These are phyloP conservation scores for Dasypogon diadema DNA, from an alignment of 2,888 invertebrate species.

Conservation along the genomic window DNA sequence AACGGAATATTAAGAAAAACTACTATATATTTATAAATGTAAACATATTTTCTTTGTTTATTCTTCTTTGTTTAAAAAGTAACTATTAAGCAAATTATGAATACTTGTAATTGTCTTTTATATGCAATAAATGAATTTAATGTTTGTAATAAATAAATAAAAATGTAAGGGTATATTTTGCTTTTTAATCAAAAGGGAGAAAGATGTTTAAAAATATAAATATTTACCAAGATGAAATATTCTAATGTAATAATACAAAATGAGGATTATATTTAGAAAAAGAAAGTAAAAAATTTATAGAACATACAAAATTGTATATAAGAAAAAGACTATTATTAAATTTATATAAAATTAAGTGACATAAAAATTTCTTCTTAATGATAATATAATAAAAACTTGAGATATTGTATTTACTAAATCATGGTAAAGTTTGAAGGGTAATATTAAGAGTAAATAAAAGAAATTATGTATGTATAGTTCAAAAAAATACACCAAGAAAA, in stretches of 20 bases:
- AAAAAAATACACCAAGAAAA: slow-evolving; percentile 39
- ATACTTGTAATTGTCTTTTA: slow-evolving; percentile 41
- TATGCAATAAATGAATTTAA: slow-evolving; percentile 47
- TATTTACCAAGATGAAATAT: slow-evolving; percentile 23
- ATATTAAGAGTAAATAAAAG: slow-evolving; percentile 36
- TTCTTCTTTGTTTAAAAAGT: slow-evolving; percentile 12
- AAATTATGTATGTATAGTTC: neutral
- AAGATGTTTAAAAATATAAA: slow-evolving; percentile 30
- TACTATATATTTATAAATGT: slow-evolving; percentile 44
- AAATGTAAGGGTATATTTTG: slow-evolving; percentile 35
- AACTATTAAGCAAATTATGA: slow-evolving; percentile 19
- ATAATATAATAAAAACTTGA: slow-evolving; percentile 52
- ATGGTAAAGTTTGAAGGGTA: slow-evolving; percentile 12
- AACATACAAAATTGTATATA: slow-evolving; percentile 39
- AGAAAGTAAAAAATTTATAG: slow-evolving; percentile 32
- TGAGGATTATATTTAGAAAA: slow-evolving; percentile 41
- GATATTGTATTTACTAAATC: slow-evolving; percentile 43
- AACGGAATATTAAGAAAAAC: slow-evolving; percentile 58
- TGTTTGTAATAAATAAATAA: slow-evolving; percentile 37
- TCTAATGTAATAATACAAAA: slow-evolving; percentile 36
- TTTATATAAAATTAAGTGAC: slow-evolving; percentile 17
- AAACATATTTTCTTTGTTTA: neutral
- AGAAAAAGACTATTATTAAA: slow-evolving; percentile 40
- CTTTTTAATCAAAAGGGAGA: slow-evolving; percentile 36
- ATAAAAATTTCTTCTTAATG: slow-evolving; percentile 48